Evolutionary conservation across 2,888 invertebrate genomes (phyloP), one percentile per base, ranked within the genome.

Genomic region (Protodeltote pygarga): DNA sequence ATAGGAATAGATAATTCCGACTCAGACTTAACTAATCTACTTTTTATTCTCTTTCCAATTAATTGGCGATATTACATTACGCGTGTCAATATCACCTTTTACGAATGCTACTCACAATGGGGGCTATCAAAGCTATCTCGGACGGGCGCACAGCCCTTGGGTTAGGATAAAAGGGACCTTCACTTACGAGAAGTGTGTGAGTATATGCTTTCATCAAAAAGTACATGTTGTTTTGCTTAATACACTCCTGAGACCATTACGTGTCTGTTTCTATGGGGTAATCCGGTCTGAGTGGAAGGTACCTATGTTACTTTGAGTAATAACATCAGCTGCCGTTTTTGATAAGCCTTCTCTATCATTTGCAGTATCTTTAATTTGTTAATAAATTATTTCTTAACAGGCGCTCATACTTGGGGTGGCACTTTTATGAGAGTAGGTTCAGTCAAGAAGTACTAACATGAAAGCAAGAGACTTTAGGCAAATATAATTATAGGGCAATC

Each of bases 101-200:
- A 20, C 19, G 16, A 35, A 15, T 32, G 35, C 41, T 25, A 35
- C 5, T 41, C 34, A 60, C 42, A 52, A 42, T 32, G 32, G 34
- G 9, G 31, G 21, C 53, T 60, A 32, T 41, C 31, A 41, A 54
- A 41, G 41, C 23, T 77, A 77, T 78, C 69, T 71, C 32, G 42
- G 51, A 50, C 69, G 70, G 72, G 72, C 74, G 76, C 78, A 80
- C 72, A 71, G 73, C 81, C 75, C 41, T 41, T n/a, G 63, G 75
- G 67, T 50, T 35, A 42, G 63, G 75, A 70, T 75, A 72, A 79
- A 80, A 79, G 75, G 73, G 54, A 46, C 54, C 59, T 69, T 70
- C 59, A 66, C 71, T 72, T 71, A 70, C 28, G 20, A 41, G 57
- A 50, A 66, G 71, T 59, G 72, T 75, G 68, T 68, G 69, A 73